Conservation (phyloP, 2,888 invertebrate species). For the Eucera pruinosa region DNA sequence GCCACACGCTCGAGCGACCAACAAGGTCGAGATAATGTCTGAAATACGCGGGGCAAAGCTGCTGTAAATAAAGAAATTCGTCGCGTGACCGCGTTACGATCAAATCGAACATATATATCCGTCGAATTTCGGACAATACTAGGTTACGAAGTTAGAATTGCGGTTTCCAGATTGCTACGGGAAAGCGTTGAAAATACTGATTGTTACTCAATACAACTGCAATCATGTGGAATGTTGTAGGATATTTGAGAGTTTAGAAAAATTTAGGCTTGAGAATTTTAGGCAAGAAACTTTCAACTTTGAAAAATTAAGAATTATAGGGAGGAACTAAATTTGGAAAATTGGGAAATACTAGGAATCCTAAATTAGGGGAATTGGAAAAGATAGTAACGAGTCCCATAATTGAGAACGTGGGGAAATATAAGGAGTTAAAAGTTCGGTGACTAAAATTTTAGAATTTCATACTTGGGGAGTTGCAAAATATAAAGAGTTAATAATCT, state of each 20-base stretch:
- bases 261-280: not conserved
- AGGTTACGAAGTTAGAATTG: not conserved
- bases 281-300: not conserved
- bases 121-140: not conserved
- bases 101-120: not conserved
- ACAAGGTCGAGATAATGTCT: constrained; percentile 22
- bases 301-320: too few species aligned
- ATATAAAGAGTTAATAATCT: not conserved
- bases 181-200: too few species aligned
- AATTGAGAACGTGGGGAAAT: too few species aligned
- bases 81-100: not conserved
- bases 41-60: not conserved
- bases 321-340: too few species aligned
- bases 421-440: too few species aligned
- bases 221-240: too few species aligned
- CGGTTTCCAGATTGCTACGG: too few species aligned
- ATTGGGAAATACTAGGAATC: too few species aligned
- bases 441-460: not conserved
- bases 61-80: constrained; percentile 24
- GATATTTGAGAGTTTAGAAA: not conserved
- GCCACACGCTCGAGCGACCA: constrained; percentile 3
- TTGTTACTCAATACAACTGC: too few species aligned
- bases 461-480: not conserved
- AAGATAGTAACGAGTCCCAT: too few species aligned
- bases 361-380: too few species aligned